Evolutionary conservation across 2,113 vertebrate genomes (phyloP), one percentile per base, ranked within the genome.

Genomic region (Setophaga kirtlandii): DNA sequence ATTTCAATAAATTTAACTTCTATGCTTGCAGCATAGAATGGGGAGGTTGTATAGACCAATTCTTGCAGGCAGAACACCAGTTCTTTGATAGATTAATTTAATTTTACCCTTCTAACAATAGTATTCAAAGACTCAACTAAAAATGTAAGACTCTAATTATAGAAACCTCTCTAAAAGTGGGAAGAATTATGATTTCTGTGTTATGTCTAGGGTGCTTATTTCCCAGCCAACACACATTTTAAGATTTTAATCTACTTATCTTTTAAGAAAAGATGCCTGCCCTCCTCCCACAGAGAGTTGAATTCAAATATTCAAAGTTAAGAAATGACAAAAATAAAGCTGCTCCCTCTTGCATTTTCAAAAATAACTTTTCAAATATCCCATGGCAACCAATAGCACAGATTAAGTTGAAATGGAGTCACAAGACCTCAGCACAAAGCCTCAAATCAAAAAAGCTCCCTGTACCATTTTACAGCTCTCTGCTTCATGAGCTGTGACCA

Each of bases 321-420:
- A 23, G 28, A 79, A 93, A 96, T 53, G 18, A 44, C 49, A 94
- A 90, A 95, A 95, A 88, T 90, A 90, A 80, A 71, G 67, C 70
- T 90, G 55, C 42, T 10, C 31, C 30, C 44, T 59, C 85, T 49
- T 81, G 52, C 22, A 41, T 88, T 88, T 88, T 55, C 50, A 86
- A 83, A 96, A 95, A 92, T 92, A 85, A 83, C 47, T 83, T 90
- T 60, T 63, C 4, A 4, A 93, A 80, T 67, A 91, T 94, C 12
- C 44, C 87, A 90, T 86, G 23, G 79, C 90, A 95, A 92, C 56
- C 49, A 82, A 15, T 19, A 82, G 28, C 50, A 93, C 8, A 58
- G 83, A 62, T 15, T 11, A 68, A 71, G 25, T 8, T 60, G 62
- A 93, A 87, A 55, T 19, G 12, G 31, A 47, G 28, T 37, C 47